Evolutionary conservation across 2,797 vertebrate species (phyloP).

Genomic region (Eutrigla gurnardus): DNA sequence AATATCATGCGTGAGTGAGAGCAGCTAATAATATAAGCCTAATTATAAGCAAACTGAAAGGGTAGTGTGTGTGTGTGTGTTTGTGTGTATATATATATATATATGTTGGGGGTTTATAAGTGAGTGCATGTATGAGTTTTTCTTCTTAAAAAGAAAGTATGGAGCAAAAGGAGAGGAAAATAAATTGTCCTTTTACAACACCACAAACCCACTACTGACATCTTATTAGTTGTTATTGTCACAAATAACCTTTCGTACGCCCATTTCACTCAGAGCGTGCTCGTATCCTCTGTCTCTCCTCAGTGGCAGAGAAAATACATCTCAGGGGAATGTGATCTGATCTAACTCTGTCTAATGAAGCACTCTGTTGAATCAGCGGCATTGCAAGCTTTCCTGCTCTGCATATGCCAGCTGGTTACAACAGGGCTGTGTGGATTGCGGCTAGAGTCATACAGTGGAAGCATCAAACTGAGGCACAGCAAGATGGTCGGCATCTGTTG

Average conservation of each 20-base stretch:
- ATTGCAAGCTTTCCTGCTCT: slow-evolving; percentile 35
- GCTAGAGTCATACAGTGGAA: slow-evolving; percentile 46
- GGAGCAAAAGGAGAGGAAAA: slow-evolving; percentile 45
- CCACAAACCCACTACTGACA: slow-evolving; percentile 50
- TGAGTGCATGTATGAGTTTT: not conserved
- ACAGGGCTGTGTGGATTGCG: slow-evolving; percentile 32
- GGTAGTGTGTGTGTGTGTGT: slow-evolving; percentile 44
- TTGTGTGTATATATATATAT: not conserved
- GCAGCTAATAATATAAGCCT: slow-evolving; percentile 59
- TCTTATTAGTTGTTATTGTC: slow-evolving; percentile 64
- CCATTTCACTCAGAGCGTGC: slow-evolving; percentile 35
- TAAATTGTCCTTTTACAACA: slow-evolving; percentile 27
- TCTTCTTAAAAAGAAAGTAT: slow-evolving; percentile 10
- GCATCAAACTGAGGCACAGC: slow-evolving; percentile 66
- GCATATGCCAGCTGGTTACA: slow-evolving; percentile 58
- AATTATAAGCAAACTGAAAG: slow-evolving; percentile 62
- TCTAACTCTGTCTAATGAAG: slow-evolving; percentile 69
- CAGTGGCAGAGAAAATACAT: slow-evolving; percentile 56
- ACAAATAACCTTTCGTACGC: slow-evolving; percentile 47
- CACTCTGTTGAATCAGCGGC: slow-evolving; percentile 51
- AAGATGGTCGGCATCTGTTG: slow-evolving; percentile 67
- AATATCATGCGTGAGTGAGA: slow-evolving; percentile 74
- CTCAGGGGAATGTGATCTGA: slow-evolving; percentile 69
- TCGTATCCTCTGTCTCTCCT: slow-evolving; percentile 47
- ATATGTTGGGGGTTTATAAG: not conserved